These are phyloP conservation scores for Bombus huntii DNA, from an alignment of 1,140 invertebrate genomes.

Conservation along the genomic window DNA sequence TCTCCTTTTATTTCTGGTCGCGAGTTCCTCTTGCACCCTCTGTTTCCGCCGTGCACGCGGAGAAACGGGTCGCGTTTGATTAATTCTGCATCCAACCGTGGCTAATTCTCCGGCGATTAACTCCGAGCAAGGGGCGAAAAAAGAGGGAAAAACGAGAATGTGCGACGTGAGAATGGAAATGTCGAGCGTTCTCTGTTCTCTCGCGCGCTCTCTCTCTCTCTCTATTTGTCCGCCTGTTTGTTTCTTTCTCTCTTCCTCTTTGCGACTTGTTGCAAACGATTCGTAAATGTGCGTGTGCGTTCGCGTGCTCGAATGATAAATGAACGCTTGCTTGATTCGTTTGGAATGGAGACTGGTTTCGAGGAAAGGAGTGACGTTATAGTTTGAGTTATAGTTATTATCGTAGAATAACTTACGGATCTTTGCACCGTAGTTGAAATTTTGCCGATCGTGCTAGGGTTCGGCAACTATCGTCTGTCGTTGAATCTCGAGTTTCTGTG, in stretches of 20 bases:
- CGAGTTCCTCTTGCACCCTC: neutral
- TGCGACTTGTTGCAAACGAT: neutral
- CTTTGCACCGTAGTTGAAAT: too few relatives aligned
- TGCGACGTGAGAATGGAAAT: slow-evolving; percentile 32
- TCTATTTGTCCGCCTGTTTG: too few relatives aligned
- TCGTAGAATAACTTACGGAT: neutral
- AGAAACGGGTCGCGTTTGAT: slow-evolving; percentile 52
- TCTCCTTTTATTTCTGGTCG: slow-evolving; percentile 26
- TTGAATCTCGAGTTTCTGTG: too few relatives aligned
- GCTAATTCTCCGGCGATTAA: slow-evolving; percentile 59
- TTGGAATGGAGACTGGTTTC: neutral
- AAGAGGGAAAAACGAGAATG: slow-evolving; percentile 29
- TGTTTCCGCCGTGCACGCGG: neutral
- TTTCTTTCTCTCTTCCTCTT: too few relatives aligned
- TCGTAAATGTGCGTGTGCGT: neutral
- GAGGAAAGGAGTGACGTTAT: neutral
- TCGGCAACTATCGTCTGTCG: too few relatives aligned
- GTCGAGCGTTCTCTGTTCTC: neutral
- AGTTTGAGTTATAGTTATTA: neutral
- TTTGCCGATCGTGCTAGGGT: too few relatives aligned
- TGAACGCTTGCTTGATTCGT: neutral
- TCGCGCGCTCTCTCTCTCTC: too few relatives aligned
- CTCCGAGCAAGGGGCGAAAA: slow-evolving; percentile 14
- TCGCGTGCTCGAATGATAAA: neutral
- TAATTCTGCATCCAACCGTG: slow-evolving; percentile 55